Conservation (phyloP, 1,140 invertebrate genomes). For the Scaptomyza pallida region DNA sequence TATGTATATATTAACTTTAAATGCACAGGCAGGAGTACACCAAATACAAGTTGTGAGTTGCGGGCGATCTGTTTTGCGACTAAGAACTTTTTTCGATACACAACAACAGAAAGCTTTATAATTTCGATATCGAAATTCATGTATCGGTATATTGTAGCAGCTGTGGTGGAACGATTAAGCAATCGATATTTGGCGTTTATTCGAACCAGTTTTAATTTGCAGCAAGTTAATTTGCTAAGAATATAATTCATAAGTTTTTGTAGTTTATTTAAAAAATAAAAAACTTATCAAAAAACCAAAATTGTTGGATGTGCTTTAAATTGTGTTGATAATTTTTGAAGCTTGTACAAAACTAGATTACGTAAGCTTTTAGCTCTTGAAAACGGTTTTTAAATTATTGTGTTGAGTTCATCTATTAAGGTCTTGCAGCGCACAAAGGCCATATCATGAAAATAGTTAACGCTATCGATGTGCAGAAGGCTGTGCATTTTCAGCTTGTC, state of each 20-base stretch:
- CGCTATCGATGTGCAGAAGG: conserved; percentile 45
- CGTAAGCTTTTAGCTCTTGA: too few species aligned
- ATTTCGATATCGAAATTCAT: conserved; percentile 5
- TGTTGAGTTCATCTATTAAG: conserved; percentile 20
- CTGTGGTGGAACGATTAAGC: background rate
- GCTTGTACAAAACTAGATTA: too few species aligned
- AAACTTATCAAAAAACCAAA: too few species aligned
- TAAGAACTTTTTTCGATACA: conserved; percentile 34
- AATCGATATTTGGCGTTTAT: conserved; percentile 15
- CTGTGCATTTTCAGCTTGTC: conserved; percentile 28
- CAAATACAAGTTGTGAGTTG: conserved; percentile 21
- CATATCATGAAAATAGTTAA: conserved; percentile 45
- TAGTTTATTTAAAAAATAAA: background rate
- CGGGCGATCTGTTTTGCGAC: conserved; percentile 47
- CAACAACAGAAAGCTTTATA: background rate
- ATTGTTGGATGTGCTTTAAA: background rate
- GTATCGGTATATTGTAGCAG: conserved; percentile 4
- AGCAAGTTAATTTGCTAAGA: background rate
- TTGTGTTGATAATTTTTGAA: too few species aligned
- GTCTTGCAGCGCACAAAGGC: conserved; percentile 36
- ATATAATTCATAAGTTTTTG: background rate
- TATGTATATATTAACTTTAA: conserved; percentile 64
- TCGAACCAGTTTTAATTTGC: background rate
- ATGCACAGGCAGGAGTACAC: conserved; percentile 69
- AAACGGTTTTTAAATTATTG: background rate